Evolutionary conservation across 2,113 vertebrate species (phyloP), one percentile per base, ranked within the genome.

Genomic region (Formicarius rufipectus): DNA sequence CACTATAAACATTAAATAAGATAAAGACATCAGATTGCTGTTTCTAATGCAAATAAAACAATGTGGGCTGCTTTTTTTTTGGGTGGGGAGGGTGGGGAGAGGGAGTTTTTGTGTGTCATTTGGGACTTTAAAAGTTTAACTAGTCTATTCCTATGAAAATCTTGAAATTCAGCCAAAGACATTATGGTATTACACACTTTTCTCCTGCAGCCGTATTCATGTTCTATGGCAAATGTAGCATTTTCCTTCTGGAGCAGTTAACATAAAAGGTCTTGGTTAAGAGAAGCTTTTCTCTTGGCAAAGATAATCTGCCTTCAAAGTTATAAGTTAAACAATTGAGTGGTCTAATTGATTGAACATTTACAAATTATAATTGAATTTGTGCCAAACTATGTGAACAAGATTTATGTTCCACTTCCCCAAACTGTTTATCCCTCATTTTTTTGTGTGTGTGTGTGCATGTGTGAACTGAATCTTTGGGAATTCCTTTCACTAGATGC

Each of bases 281-380:
- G 63, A 81, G 40, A 89, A 90, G 47, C 31, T 80, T 94, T 95
- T 80, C 68, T 67, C 50, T 80, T 76, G 27, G 52, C 84, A 93
- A 81, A 94, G 67, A 92, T 96, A 95, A 96, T 95, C 95, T 92
- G 84, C 33, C 87, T 93, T 97, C 91, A 95, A 93, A 96, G 87
- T 90, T 73, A 45, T 87, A 81, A 91, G 11, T 96, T 86, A 91
- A 78, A 84, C 81, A 93, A 92, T n/a, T 9, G 14, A 95, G 23
- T 87, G 71, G 84, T 84, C 84, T 97, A 97, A 96, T 95, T 96
- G 94, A 90, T 63, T 97, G 96, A 97, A 94, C 83, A 96, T 87
- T 95, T 94, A 92, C 95, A 96, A 96, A 96, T 96, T 93, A 71
- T 94, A 97, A 97, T 96, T 96, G 83, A 96, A 97, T 87, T 85